These are phyloP conservation scores for Discoglossus pictus DNA, from an alignment of 2,797 vertebrate genomes.

Conservation along the genomic window DNA sequence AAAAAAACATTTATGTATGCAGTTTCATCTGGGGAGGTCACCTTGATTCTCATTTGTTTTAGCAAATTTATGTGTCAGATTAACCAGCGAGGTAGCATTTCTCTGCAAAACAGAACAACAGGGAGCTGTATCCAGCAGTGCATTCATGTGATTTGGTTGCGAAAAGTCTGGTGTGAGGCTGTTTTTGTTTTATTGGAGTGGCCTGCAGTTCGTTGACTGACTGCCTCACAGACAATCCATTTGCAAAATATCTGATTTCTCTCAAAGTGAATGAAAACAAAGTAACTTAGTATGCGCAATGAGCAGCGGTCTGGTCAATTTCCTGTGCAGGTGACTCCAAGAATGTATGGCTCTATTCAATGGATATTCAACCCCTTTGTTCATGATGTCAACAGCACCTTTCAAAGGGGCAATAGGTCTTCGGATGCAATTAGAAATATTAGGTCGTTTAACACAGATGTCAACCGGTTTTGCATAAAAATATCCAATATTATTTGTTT, in stretches of 20 bases:
- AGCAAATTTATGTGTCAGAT: constrained; percentile 44
- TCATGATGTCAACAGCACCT: neutral
- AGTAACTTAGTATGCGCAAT: neutral
- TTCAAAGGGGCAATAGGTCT: neutral
- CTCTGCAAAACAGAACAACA: constrained; percentile 22
- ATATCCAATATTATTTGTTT: too few relatives aligned
- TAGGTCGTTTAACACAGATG: too few relatives aligned
- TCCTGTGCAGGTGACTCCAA: neutral
- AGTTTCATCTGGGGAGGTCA: constrained; percentile 32
- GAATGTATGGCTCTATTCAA: neutral
- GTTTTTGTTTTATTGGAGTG: constrained; percentile 4
- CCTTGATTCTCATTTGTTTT: constrained; percentile 46
- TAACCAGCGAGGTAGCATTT: constrained; percentile 31
- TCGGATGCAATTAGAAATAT: too few relatives aligned
- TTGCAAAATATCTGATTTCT: constrained; percentile 7
- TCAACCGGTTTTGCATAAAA: too few relatives aligned
- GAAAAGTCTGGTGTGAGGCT: constrained; percentile 13
- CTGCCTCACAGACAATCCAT: neutral
- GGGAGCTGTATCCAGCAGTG: constrained; percentile 24
- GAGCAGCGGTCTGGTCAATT: neutral
- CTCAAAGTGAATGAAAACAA: constrained; percentile 1
- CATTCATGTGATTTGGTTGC: constrained; percentile 39
- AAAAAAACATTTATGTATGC: constrained; percentile 29
- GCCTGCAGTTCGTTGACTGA: neutral
- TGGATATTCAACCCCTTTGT: neutral